A percentile compares a stretch with the other conserved stretches of the same genome.
Evolutionary conservation across 2,888 invertebrate genomes (phyloP).

Genomic region (Mellilla xanthometata): DNA sequence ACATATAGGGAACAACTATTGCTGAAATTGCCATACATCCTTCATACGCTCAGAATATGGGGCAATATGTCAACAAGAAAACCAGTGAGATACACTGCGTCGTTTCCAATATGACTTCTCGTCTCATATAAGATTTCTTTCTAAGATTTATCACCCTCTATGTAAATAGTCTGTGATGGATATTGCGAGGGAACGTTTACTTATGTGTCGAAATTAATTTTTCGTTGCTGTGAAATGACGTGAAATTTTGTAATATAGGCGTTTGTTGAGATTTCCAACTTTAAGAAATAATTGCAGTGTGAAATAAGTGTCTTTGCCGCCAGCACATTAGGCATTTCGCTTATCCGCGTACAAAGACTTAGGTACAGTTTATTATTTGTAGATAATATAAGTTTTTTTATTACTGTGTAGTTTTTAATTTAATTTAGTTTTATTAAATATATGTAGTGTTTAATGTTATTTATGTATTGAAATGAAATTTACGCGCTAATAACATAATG

Average conservation of each 20-base stretch:
- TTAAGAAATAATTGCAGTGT: no score
- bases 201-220: conserved; percentile 76
- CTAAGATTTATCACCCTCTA: conserved; percentile 77
- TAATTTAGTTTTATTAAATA: no score
- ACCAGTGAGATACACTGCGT: conserved; percentile 67
- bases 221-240: conserved; percentile 47
- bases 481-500: no score
- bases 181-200: conserved; percentile 67
- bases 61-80: conserved; percentile 74
- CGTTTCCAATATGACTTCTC: conserved; percentile 56
- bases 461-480: no score
- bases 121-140: conserved; percentile 75
- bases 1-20: conserved; percentile 6
- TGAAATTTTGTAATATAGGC: conserved; percentile 18
- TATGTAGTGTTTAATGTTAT: no score
- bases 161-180: conserved; percentile 79
- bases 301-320: no score
- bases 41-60: conserved; percentile 46
- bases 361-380: no score
- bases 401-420: no score
- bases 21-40: conserved; percentile 40
- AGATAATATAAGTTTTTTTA: no score
- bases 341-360: no score
- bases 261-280: neutral
- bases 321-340: no score